Percentiles rank a stretch among this genome's conserved stretches.
phyloP scores from a whole-genome alignment of 1,140 invertebrate species.

The Drosophila nebulosa region DNA sequence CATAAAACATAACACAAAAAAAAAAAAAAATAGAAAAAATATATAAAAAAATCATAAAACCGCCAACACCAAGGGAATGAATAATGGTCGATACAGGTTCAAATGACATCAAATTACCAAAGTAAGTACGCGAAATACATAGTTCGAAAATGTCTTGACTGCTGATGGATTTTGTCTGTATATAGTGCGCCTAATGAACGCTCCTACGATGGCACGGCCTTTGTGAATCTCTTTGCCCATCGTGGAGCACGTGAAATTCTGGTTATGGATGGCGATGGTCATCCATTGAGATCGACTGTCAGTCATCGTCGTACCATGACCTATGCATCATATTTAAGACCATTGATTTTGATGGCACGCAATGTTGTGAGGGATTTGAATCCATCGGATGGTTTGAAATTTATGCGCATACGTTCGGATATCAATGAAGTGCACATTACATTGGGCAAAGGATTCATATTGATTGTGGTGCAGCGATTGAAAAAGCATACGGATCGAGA shows the following conservation, averaged over 20 bases:
- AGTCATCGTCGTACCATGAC: neutral
- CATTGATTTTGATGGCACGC: neutral
- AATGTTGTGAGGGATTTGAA: neutral
- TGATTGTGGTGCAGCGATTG: constrained; percentile 4
- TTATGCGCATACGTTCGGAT: neutral
- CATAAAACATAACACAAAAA: no score
- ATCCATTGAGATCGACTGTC: neutral
- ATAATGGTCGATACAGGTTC: no score
- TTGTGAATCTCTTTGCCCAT: neutral
- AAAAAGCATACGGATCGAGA: neutral
- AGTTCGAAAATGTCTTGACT: no score
- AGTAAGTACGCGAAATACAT: no score
- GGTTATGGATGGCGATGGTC: neutral
- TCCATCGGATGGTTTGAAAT: neutral
- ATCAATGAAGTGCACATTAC: neutral
- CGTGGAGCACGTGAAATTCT: neutral
- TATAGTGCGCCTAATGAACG: neutral
- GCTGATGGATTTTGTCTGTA: no score
- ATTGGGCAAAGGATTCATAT: neutral
- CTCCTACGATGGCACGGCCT: neutral
- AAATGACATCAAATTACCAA: no score
- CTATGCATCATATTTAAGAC: neutral
- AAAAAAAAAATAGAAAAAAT: no score
- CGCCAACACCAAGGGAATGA: no score
- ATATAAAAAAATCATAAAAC: no score